These are phyloP conservation scores for Lagopus muta DNA, from an alignment of 2,113 vertebrate species.

Conservation along the genomic window DNA sequence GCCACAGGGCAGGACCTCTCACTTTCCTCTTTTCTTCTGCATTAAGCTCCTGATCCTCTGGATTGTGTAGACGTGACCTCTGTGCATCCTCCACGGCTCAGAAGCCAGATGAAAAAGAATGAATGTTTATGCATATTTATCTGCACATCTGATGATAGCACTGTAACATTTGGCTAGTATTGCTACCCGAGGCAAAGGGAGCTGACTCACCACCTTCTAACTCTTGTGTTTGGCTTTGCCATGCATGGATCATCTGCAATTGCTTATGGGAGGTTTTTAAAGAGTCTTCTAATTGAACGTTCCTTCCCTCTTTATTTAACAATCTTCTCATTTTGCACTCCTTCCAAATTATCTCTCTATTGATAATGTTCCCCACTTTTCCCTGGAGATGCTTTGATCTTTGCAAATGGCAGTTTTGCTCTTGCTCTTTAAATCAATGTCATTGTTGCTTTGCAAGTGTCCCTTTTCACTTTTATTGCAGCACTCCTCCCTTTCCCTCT, in stretches of 20 bases:
- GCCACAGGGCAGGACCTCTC: background rate
- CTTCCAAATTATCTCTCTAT: background rate
- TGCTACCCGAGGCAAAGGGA: background rate
- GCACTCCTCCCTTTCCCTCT: background rate
- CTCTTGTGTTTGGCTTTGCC: background rate
- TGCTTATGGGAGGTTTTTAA: background rate
- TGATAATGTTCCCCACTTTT: background rate
- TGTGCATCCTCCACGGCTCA: background rate
- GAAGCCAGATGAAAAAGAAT: background rate
- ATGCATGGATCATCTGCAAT: background rate
- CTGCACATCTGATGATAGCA: background rate
- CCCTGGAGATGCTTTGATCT: conserved; percentile 8
- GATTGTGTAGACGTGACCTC: background rate
- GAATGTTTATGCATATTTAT: background rate
- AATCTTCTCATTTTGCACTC: background rate
- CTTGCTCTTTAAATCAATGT: background rate
- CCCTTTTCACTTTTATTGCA: background rate
- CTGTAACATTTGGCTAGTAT: background rate
- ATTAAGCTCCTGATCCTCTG: background rate
- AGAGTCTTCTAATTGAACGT: background rate
- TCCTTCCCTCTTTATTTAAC: background rate
- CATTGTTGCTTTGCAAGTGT: background rate
- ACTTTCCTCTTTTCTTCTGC: background rate
- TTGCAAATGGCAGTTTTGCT: conserved; percentile 2
- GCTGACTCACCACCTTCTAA: background rate